Evolutionary conservation across 2,888 invertebrate genomes (phyloP), one percentile per base, ranked within the genome.

Genomic region (Dermolepida albohirtum): DNA sequence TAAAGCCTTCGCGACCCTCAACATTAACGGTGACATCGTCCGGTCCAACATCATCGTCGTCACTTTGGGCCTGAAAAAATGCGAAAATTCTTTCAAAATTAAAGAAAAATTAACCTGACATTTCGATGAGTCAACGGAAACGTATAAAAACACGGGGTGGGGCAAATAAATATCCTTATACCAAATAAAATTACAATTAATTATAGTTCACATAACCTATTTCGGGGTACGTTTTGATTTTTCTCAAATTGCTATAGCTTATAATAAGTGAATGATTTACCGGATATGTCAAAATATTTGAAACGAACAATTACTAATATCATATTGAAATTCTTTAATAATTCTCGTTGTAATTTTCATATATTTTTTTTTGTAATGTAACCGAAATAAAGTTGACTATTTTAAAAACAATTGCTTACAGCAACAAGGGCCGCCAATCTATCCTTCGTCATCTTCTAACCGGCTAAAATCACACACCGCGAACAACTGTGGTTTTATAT

Each of bases 11-110:
- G 76, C 89, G 89, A 77, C 92, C 93, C 85, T 97, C 97, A 82
- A 97, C 95, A 84, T 92, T 95, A 87, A 97, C 96, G 85, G 96
- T 93, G 85, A 96, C 96, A 84, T 97, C 97, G 86, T 96, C 96
- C 76, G 93, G 92, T 77, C 93, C 95, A 82, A 92, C 95, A 84
- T 98, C 97, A 86, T 98, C 97, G 82, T 94, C 94, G 86, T 98
- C 98, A 87, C 97, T 97, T 89, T 97, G 97, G 85, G 97, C 97
- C 96, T 96, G 87, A 52, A 85, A 22, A 22, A 85, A 57, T 51
- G 12, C 59, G 22, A 50, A 69, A 47, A 17, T 44, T 12, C 40
- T 51, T 40, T 64, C 6, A 41, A 51, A 40, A 64, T 11, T 41
- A 43, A 49, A n/a, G n/a, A 22, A 64, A 34, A 52, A 10, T 50